These are phyloP conservation scores for Aphis gossypii DNA, from an alignment of 1,140 invertebrate species.

Conservation along the genomic window DNA sequence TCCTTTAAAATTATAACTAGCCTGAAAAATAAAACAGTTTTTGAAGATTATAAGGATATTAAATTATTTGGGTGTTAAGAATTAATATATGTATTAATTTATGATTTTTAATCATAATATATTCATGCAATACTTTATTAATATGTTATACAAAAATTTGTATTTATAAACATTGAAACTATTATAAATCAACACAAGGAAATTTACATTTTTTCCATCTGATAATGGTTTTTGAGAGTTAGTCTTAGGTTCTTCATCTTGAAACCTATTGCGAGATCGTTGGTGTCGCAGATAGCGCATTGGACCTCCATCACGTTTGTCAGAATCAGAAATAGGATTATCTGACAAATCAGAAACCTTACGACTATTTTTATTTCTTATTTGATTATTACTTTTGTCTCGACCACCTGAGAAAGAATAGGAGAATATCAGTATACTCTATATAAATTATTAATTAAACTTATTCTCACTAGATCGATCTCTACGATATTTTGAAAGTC, in stretches of 20 bases:
- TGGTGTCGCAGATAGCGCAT: slow-evolving; percentile 43
- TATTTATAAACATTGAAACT: not conserved
- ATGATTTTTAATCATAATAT: not conserved
- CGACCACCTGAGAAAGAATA: slow-evolving; percentile 28
- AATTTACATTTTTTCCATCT: slow-evolving; percentile 52
- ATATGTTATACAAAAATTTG: not conserved
- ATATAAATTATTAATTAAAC: slow-evolving; percentile 23
- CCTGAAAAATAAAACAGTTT: slow-evolving; percentile 50
- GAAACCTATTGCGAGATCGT: slow-evolving; percentile 42
- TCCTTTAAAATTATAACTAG: slow-evolving; percentile 53
- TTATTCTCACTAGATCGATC: slow-evolving; percentile 29
- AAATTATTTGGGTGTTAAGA: not conserved
- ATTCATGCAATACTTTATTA: slow-evolving; percentile 20
- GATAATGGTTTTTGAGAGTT: not conserved
- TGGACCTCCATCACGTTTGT: slow-evolving; percentile 47
- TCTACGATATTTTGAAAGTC: slow-evolving; percentile 50
- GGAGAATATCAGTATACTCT: not conserved
- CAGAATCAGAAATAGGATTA: slow-evolving; percentile 29
- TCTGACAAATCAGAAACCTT: slow-evolving; percentile 44
- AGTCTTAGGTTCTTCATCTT: slow-evolving; percentile 45
- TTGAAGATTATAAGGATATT: not conserved
- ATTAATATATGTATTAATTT: not conserved
- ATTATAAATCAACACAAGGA: not conserved
- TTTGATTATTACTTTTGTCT: slow-evolving; percentile 55
- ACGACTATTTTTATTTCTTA: slow-evolving; percentile 46